Conservation (phyloP, 2,113 vertebrate species). For the human (Homo sapiens) region DNA sequence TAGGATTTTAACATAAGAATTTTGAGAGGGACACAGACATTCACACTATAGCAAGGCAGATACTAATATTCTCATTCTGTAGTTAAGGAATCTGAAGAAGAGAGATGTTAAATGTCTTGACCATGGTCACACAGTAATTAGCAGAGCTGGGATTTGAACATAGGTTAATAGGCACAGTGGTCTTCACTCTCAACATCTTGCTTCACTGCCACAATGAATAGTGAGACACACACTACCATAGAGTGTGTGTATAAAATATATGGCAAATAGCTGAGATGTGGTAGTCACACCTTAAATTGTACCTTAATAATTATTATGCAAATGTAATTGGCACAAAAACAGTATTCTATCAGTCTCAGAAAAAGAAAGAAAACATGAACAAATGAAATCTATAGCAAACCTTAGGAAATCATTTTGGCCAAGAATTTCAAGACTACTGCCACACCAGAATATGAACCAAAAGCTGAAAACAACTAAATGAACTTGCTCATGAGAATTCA, state of each 20-base stretch:
- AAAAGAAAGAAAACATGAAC: background rate
- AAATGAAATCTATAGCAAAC: slow-evolving; percentile 12
- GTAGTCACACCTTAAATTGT: background rate
- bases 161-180: background rate
- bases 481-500: background rate
- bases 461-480: background rate
- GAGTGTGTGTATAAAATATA: background rate
- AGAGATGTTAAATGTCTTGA: background rate
- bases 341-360: background rate
- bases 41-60: background rate
- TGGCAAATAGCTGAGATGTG: background rate
- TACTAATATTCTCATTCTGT: background rate
- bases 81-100: background rate
- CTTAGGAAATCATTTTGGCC: background rate
- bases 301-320: background rate
- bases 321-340: background rate
- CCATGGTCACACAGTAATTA: background rate
- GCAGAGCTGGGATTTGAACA: background rate
- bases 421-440: background rate
- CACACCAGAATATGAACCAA: background rate
- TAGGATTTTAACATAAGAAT: background rate
- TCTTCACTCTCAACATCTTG: background rate
- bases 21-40: background rate
- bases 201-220: background rate
- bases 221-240: background rate